A percentile compares a stretch with the other conserved stretches of the same genome.
Conservation (phyloP, 1,140 invertebrate species). For the Cryptotermes secundus region DNA sequence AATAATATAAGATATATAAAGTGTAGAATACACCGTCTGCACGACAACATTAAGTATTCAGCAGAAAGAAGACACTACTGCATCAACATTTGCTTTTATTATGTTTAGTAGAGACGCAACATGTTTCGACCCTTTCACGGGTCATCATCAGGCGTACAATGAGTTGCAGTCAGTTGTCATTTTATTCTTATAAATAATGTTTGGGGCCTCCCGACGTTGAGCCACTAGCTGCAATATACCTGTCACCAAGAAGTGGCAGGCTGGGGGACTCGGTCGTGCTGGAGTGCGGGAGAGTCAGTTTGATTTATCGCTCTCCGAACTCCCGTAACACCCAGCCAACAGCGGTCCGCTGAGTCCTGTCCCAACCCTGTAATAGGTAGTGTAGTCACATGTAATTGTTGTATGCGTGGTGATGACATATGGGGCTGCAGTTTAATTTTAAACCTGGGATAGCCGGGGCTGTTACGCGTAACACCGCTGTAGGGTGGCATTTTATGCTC, state of each 20-base stretch:
- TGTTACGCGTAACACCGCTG: neutral
- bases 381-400: constrained; percentile 19
- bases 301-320: neutral
- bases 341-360: neutral
- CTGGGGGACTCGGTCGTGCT: neutral
- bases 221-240: no score
- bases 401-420: neutral
- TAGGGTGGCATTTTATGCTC: neutral
- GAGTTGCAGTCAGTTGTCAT: no score
- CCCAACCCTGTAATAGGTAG: neutral
- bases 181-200: no score
- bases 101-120: no score
- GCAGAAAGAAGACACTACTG: no score
- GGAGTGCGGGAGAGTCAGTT: neutral
- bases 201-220: no score
- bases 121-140: no score
- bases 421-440: constrained; percentile 12
- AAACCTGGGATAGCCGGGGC: neutral
- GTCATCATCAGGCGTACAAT: no score
- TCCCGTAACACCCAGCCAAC: neutral
- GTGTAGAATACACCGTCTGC: no score
- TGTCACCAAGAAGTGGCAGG: neutral
- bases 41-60: no score
- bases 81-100: no score
- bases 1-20: no score